Base-by-base conservation (phyloP, 1,140 invertebrate genomes). In the Hylaeus anthracinus region DNA sequence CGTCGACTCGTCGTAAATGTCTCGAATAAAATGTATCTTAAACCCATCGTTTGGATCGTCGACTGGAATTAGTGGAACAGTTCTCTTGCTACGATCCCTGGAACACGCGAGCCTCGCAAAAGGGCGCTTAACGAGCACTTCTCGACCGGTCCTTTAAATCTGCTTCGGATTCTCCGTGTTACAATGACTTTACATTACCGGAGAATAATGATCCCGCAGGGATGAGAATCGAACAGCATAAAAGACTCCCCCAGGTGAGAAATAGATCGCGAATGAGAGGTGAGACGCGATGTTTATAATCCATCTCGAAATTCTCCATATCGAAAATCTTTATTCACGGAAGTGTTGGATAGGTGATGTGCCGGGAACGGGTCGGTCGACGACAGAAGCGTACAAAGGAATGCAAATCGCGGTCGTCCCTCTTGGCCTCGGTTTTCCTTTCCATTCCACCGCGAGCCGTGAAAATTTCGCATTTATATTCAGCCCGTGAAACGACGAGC, bases 391-490 rank as follows among this genome's bases (percentile, higher is more conserved):
- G 51, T 39, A 84, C 85, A 84, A 86, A 87, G 64, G 71, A 72
- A 87, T 87, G 80, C 63, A 84, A 87, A 87, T 84, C 39, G 43
- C 56, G 43, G 37, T 5, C 37, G 51, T 51, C 10, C n/a, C 63
- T 26, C 45, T 72, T 37, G 41, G 63, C 41, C 80, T 61, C 37
- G 39, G 51, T 64, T 67, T 84, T 67, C 37, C 48, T 61, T 72
- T 53, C 56, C 61, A 26, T 72, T 58, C 45, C 5, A 37, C 15
- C 6, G 0, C 37, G 61, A 76, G 72, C 41, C 41, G 72, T 48
- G 81, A 76, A 88, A 86, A 86, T 88, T 82, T 82, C 71, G 60
- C 79, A 86, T 88, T 84, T 88, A 88, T 85, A 88, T 86, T 88
- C 78, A 77, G 26, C 12, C n/a, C 14, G 74, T 60, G 79, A 69